Conservation (phyloP, 2,797 vertebrate genomes). For the Artibeus jamaicensis region DNA sequence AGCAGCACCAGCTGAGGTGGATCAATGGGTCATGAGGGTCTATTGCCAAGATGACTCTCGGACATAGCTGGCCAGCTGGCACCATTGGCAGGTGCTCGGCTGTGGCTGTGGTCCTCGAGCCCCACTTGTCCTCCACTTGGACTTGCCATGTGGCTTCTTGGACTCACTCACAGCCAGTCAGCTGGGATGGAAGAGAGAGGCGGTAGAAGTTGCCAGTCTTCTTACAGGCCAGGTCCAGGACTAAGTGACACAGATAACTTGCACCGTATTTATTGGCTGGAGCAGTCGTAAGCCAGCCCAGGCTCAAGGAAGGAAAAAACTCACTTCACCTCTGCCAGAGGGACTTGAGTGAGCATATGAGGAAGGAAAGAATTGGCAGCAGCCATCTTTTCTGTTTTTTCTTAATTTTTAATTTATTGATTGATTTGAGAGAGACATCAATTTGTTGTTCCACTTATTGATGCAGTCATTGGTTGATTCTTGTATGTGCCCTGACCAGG, state of each 20-base stretch:
- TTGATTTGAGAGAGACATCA: too few species aligned
- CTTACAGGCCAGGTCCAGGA: not conserved
- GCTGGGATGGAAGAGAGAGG: not conserved
- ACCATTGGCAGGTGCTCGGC: not conserved
- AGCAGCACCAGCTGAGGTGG: accelerated
- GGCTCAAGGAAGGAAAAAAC: not conserved
- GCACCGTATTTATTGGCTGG: not conserved
- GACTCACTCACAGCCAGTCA: not conserved
- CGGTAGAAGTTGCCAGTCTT: not conserved
- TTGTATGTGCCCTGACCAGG: too few species aligned
- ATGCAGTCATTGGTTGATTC: too few species aligned
- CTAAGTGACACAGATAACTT: not conserved
- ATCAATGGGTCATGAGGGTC: not conserved
- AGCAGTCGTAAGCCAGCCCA: not conserved
- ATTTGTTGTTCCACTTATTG: too few species aligned
- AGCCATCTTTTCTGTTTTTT: not conserved
- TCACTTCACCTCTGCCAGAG: not conserved
- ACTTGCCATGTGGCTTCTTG: not conserved
- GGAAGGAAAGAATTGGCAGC: not conserved
- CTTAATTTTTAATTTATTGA: too few species aligned
- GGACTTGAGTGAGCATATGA: accelerated
- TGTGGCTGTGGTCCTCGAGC: too few species aligned
- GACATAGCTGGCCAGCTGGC: not conserved
- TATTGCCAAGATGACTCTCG: not conserved
- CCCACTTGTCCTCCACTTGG: not conserved